Evolutionary conservation across 1,140 invertebrate genomes (phyloP), one percentile per base, ranked within the genome.

Genomic region (Saccostrea echinata): DNA sequence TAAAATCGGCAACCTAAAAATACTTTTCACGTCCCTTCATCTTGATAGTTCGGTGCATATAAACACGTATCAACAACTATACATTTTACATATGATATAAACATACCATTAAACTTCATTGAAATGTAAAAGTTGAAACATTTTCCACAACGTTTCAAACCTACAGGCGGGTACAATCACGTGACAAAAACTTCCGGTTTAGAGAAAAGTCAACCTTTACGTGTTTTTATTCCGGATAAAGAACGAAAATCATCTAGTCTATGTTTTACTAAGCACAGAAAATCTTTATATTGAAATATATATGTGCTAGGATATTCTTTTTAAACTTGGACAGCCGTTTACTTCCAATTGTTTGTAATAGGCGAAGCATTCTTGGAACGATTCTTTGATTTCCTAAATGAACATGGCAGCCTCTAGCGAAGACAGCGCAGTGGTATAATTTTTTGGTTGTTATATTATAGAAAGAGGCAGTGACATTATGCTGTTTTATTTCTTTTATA

Each of bases 111-210:
- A 27, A 27, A 76, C 55, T 18, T 61, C 18, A 21, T 61, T n/a
- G 1, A 61, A 61, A 61, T 61, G 6, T 16, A 61, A 61, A 61
- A 61, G 55, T 61, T 76, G 12, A 76, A 76, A 76, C 68, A 33
- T 76, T 76, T 76, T 30, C 30, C 3, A 16, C 24, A 13, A 27
- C 30, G 27, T 76, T 76, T 76, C 12, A 76, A 76, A 76, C 68
- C 30, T 13, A 76, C 68, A 76, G 68, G 68, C 68, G 68, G 68
- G 68, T 76, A 76, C 13, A 30, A 27, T 76, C 68, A 76, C 68
- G 68, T 76, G 68, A 76, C 68, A 30, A 76, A 76, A 76, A 76
- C 68, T 76, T 76, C 68, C 68, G 68, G 68, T 30, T 76, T 35
- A 12, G 13, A 16, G 13, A 30, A 76, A 76, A 33, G 11, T 13